Percentiles rank a stretch among this genome's conserved stretches.
These are phyloP conservation scores for Sweltsa coloradensis DNA, from an alignment of 1,140 invertebrate genomes.

Conservation along the genomic window DNA sequence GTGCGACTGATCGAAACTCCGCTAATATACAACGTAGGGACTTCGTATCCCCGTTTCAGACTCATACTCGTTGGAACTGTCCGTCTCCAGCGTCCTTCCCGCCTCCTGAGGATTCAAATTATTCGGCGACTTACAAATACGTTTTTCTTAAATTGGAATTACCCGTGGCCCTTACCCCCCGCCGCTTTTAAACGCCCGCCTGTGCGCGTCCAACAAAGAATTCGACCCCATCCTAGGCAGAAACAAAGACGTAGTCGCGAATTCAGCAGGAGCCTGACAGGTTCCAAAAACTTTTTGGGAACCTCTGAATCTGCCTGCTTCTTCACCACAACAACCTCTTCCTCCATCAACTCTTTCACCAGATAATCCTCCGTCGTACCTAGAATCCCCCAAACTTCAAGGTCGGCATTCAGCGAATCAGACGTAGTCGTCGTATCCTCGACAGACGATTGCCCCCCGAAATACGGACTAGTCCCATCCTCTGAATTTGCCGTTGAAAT, in stretches of 20 bases:
- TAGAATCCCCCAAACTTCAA: slow-evolving; percentile 33
- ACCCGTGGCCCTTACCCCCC: too few species aligned
- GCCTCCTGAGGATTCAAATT: too few species aligned
- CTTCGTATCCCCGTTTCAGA: slow-evolving; percentile 44
- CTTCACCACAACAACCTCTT: too few species aligned
- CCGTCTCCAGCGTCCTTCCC: slow-evolving; percentile 28
- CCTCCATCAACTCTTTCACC: too few species aligned
- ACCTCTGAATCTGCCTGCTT: too few species aligned
- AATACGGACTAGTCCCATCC: slow-evolving; percentile 13
- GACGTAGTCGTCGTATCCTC: slow-evolving; percentile 30
- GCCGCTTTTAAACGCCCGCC: slow-evolving; percentile 12
- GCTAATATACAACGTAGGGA: slow-evolving; percentile 42
- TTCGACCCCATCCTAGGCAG: slow-evolving; percentile 8
- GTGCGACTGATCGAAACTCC: slow-evolving; percentile 45
- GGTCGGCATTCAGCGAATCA: slow-evolving; percentile 35
- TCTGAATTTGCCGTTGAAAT: slow-evolving; percentile 4
- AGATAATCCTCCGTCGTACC: too few species aligned
- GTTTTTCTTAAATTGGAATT: too few species aligned
- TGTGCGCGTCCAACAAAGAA: slow-evolving; percentile 12
- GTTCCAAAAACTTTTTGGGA: too few species aligned
- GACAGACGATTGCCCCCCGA: slow-evolving; percentile 30
- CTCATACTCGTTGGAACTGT: slow-evolving; percentile 41
- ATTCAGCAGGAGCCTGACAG: too few species aligned
- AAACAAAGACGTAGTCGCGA: too few species aligned
- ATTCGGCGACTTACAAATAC: slow-evolving; percentile 15